Evolutionary conservation across 2,113 vertebrate genomes (phyloP), one percentile per base, ranked within the genome.

Genomic region (Noctilio leporinus): DNA sequence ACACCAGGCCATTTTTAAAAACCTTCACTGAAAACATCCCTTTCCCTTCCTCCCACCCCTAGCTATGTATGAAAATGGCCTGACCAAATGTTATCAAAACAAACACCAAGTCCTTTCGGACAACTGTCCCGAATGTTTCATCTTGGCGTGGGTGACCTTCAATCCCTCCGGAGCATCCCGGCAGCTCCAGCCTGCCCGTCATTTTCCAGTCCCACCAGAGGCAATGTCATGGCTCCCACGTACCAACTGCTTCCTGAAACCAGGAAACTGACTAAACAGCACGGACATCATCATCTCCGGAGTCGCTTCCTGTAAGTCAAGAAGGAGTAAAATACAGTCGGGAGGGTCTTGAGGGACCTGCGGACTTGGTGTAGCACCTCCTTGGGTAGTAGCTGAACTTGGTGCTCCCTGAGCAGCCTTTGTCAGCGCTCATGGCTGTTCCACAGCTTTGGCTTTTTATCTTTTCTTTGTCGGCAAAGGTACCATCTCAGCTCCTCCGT

Each of bases 401-500:
- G 72, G 72, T 30, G 45, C 45, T 49, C 45, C 10, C 73, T n/a
- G 30, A 4, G 9, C 72, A 16, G 15, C 26, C 28, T 33, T 0
- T 20, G 2, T 47, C 5, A 19, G 43, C 28, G 10, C 16, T 49
- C 73, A 10, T 20, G 11, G 43, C 72, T 75, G 43, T 49, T 11
- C 30, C 45, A 4, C 24, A 10, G 45, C 20, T 49, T 10, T 12
- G 30, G 45, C 73, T 49, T 75, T 33, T 28, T 30, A n/a, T 26
- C 1, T 65, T 35, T 33, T 10, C 72, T 11, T 33, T 33, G 30
- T 76, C 45, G 49, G 73, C 45, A 76, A 7, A 49, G 45, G 17
- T 49, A 10, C 5, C 19, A 11, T 84, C 99, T 98, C 90, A 99
- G 98, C 0, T 99, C 99, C 85, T 99, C 99, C 16, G 99, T 99